Conservation (phyloP, 2,113 vertebrate genomes). For the Tenrec ecaudatus region DNA sequence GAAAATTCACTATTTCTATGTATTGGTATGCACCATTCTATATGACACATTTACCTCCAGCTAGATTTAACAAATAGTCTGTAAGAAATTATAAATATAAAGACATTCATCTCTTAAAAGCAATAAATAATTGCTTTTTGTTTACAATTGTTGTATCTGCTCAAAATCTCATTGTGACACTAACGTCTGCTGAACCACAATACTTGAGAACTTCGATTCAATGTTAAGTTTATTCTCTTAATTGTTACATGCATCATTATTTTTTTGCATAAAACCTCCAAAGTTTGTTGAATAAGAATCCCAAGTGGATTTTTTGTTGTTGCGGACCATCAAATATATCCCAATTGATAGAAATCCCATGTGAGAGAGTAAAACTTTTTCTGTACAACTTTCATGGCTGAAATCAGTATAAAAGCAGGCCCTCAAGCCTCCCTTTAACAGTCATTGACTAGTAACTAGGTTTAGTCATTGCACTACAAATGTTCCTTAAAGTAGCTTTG, state of each 20-base stretch:
- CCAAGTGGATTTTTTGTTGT: neutral
- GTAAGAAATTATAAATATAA: neutral
- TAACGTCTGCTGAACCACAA: neutral
- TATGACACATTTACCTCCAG: neutral
- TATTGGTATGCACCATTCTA: neutral
- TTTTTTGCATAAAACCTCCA: neutral
- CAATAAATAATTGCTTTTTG: conserved; percentile 40
- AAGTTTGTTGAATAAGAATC: neutral
- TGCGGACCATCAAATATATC: neutral
- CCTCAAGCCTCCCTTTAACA: neutral
- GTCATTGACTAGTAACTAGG: too few relatives aligned
- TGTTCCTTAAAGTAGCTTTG: too few relatives aligned
- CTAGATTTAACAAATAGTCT: neutral
- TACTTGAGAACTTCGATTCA: conserved; percentile 11
- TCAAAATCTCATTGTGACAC: neutral
- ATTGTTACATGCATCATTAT: neutral
- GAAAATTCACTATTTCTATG: neutral
- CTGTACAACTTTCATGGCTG: neutral
- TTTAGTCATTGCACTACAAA: too few relatives aligned
- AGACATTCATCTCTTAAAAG: neutral
- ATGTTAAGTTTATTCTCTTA: neutral
- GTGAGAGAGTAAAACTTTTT: neutral
- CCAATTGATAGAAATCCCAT: neutral
- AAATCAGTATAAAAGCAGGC: neutral
- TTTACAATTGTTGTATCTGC: neutral